phyloP scores from a whole-genome alignment of 2,113 vertebrate genomes.

The Hystrix brachyura region DNA sequence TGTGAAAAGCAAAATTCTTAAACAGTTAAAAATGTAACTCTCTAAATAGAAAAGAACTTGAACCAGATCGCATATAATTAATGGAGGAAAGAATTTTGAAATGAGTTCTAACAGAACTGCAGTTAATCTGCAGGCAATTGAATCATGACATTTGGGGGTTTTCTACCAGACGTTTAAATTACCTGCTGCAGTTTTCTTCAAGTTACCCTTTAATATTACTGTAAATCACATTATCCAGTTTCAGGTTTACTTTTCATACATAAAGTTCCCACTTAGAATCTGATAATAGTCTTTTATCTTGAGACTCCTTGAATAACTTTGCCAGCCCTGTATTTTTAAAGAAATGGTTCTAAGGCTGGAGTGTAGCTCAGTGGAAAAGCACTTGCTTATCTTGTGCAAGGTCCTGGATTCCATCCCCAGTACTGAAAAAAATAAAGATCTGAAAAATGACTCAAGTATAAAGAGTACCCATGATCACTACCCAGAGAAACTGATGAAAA shows the following conservation, averaged over 20 bases:
- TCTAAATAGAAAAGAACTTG: not conserved
- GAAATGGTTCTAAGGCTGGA: not conserved
- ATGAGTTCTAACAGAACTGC: not conserved
- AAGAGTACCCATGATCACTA: not conserved
- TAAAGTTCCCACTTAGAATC: not conserved
- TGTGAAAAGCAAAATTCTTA: constrained; percentile 21
- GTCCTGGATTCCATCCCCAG: not conserved
- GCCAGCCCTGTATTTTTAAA: not conserved
- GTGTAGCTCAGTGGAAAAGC: not conserved
- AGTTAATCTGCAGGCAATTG: not conserved
- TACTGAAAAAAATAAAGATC: not conserved
- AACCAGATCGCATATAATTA: too few species aligned
- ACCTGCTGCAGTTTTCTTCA: not conserved
- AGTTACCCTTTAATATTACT: not conserved
- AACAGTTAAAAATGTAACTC: not conserved
- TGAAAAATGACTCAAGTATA: not conserved
- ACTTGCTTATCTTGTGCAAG: too few species aligned
- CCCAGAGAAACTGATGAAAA: not conserved
- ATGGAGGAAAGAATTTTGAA: not conserved
- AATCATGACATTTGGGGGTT: not conserved
- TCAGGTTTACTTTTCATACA: constrained; percentile 1
- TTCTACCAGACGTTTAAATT: not conserved
- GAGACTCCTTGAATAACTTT: not conserved
- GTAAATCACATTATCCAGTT: not conserved
- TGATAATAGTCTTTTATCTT: not conserved